Evolutionary conservation across 2,113 vertebrate genomes (phyloP).

Genomic region (Gallinago undulata): DNA sequence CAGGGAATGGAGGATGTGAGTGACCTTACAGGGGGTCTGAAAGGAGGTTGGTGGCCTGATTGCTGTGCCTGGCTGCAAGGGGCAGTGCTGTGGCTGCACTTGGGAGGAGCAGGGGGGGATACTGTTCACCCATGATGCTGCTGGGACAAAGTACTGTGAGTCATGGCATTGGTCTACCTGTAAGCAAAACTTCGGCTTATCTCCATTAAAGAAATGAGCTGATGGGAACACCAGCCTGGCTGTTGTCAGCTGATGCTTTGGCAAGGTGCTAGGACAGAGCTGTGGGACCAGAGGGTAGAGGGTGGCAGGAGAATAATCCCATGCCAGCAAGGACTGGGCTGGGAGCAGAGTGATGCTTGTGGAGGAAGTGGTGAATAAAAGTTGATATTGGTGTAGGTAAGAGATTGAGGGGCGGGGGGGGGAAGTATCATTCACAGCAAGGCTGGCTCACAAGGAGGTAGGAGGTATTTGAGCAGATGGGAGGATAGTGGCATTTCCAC

Average conservation of each 20-base stretch:
- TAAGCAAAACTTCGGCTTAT: not conserved
- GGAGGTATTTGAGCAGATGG: slow-evolving; percentile 50
- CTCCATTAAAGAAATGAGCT: not conserved
- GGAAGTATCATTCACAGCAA: slow-evolving; percentile 1
- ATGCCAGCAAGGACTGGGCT: not conserved
- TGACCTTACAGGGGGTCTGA: not conserved
- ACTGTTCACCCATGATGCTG: not conserved
- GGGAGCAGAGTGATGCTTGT: not conserved
- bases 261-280: not conserved
- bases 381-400: slow-evolving; percentile 4
- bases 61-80: not conserved
- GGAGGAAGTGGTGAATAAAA: not conserved
- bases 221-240: not conserved
- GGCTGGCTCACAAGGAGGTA: slow-evolving; percentile 35
- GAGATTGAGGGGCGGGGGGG: not conserved
- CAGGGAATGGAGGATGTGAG: not conserved
- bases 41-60: not conserved
- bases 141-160: not conserved
- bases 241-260: not conserved
- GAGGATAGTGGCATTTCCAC: slow-evolving; percentile 54
- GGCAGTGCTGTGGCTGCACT: not conserved
- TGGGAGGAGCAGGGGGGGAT: not conserved
- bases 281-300: not conserved
- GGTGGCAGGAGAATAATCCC: not conserved
- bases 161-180: not conserved